A percentile compares a stretch with the other conserved stretches of the same genome.
Conservation (phyloP, 2,888 invertebrate species). For the Silvanus unidentatus region DNA sequence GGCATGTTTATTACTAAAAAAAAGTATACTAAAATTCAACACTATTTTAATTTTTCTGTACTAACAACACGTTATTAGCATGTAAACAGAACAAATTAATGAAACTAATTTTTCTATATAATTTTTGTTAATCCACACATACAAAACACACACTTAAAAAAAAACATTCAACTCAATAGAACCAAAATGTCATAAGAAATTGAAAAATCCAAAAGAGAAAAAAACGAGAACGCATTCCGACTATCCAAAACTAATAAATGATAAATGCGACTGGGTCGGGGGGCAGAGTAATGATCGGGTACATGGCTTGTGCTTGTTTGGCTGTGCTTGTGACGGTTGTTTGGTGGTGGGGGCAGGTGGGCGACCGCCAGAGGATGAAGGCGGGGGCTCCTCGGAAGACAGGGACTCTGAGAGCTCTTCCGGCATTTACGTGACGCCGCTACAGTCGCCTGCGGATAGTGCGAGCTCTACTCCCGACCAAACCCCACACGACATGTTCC, state of each 20-base stretch:
- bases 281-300: slow-evolving; percentile 21
- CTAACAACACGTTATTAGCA: too few relatives aligned
- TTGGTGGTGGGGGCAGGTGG: slow-evolving; percentile 39
- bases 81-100: too few relatives aligned
- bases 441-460: slow-evolving; percentile 28
- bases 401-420: slow-evolving; percentile 28
- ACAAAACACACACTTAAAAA: background rate
- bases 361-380: slow-evolving; percentile 36
- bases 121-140: too few relatives aligned
- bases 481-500: slow-evolving; percentile 35
- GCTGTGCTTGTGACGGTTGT: slow-evolving; percentile 43
- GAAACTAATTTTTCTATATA: too few relatives aligned
- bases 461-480: slow-evolving; percentile 32
- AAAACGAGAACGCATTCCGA: too few relatives aligned
- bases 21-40: too few relatives aligned
- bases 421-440: slow-evolving; percentile 28
- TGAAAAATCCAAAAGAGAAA: too few relatives aligned
- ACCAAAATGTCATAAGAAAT: too few relatives aligned
- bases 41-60: too few relatives aligned
- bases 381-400: slow-evolving; percentile 22
- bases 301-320: slow-evolving; percentile 41
- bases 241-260: slow-evolving; percentile 7
- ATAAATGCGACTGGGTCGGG: slow-evolving; percentile 21
- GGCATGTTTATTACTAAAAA: background rate
- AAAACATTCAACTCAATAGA: background rate